phyloP scores from a whole-genome alignment of 2,888 invertebrate genomes.

The Tetropium fuscum region DNA sequence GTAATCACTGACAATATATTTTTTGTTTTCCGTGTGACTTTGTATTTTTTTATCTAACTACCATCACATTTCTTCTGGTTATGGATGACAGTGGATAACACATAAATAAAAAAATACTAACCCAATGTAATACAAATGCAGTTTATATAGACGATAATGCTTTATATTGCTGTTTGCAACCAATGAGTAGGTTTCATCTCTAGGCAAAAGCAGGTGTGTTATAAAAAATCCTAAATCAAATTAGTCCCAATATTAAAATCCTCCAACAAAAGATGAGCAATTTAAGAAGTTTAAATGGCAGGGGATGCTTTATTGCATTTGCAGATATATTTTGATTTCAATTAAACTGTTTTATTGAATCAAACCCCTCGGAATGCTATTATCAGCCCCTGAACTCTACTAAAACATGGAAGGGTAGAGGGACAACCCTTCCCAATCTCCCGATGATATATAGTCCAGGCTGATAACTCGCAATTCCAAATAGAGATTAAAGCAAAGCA shows the following conservation, averaged over 20 bases:
- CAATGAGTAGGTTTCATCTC: background rate
- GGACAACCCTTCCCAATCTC: conserved; percentile 41
- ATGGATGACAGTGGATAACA: too few relatives aligned
- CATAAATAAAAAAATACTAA: too few relatives aligned
- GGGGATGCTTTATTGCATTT: conserved; percentile 56
- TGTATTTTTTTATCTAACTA: too few relatives aligned
- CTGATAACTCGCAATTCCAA: conserved; percentile 1
- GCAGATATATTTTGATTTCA: conserved; percentile 64
- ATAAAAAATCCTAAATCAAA: conserved; percentile 23
- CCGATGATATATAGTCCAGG: conserved; percentile 5
- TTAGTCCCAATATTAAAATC: conserved; percentile 40
- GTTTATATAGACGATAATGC: too few relatives aligned
- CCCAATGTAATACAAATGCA: too few relatives aligned
- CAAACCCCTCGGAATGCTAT: conserved; percentile 64
- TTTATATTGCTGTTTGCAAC: too few relatives aligned
- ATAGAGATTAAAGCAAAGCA: conserved; percentile 3
- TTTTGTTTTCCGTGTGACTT: too few relatives aligned
- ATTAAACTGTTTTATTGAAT: conserved; percentile 65
- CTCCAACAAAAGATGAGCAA: conserved; percentile 43
- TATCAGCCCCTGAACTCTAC: conserved; percentile 54
- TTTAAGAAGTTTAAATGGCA: conserved; percentile 52
- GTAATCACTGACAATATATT: too few relatives aligned
- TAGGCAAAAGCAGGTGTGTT: conserved; percentile 3
- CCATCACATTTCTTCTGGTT: too few relatives aligned
- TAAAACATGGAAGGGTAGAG: conserved; percentile 50